Conservation (phyloP, 2,888 invertebrate species). For the Eupithecia tripunctaria region DNA sequence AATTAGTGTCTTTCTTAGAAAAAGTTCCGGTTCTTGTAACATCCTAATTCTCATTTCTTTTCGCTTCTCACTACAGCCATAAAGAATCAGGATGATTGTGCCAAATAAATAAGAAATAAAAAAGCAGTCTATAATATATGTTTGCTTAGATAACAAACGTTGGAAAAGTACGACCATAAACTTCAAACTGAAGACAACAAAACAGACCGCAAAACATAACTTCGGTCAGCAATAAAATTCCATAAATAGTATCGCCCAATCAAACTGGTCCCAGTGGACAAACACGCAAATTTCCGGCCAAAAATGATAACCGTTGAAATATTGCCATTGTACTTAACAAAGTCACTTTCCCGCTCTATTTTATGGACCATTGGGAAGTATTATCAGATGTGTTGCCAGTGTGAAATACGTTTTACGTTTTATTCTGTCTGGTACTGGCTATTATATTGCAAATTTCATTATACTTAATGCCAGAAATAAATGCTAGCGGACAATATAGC, state of each 20-base stretch:
- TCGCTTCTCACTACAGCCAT: background rate
- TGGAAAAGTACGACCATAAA: background rate
- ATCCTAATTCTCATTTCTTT: background rate
- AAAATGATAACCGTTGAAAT: conserved; percentile 75
- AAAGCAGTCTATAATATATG: background rate
- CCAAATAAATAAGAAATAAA: background rate
- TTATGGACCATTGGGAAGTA: conserved; percentile 64
- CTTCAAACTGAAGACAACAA: conserved; percentile 1
- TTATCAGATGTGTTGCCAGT: conserved; percentile 61
- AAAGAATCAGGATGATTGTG: background rate
- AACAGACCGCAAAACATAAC: background rate
- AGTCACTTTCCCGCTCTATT: conserved; percentile 60
- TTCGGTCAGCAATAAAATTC: conserved; percentile 51
- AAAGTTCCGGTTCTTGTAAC: background rate
- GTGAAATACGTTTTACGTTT: conserved; percentile 54
- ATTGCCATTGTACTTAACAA: conserved; percentile 61
- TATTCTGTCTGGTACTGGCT: conserved; percentile 40
- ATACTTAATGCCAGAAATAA: background rate
- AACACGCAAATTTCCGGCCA: conserved; percentile 66
- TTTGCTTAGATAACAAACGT: background rate
- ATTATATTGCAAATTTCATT: conserved; percentile 15
- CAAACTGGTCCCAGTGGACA: conserved; percentile 67
- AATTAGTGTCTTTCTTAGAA: background rate
- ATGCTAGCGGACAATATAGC: background rate
- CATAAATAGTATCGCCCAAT: conserved; percentile 65